Evolutionary conservation across 2,888 invertebrate genomes (phyloP).

Genomic region (Drosophila tripunctata): DNA sequence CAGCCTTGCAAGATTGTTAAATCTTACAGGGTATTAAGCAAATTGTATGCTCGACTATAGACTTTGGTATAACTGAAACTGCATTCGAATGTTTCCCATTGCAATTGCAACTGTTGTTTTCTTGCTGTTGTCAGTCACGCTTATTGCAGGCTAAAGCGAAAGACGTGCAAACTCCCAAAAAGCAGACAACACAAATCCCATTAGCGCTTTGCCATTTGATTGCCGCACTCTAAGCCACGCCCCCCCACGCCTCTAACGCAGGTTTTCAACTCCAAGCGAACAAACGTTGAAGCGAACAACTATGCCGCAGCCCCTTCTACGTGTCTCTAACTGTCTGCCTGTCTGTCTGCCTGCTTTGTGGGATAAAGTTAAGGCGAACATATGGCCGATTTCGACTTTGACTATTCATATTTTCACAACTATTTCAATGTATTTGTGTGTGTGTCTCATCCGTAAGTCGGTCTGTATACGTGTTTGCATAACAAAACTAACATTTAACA

Average conservation of each 20-base stretch:
- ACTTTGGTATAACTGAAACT: too few relatives aligned
- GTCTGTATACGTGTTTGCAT: conserved; percentile 67
- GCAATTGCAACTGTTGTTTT: conserved; percentile 32
- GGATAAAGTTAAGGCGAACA: conserved; percentile 72
- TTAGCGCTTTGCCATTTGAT: conserved; percentile 64
- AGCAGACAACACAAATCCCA: conserved; percentile 71
- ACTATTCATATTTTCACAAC: conserved; percentile 71
- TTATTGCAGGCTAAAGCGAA: conserved; percentile 64
- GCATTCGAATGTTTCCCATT: conserved; percentile 54
- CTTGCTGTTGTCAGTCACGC: conserved; percentile 50
- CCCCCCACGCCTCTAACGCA: too few relatives aligned
- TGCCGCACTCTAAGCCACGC: conserved; percentile 17
- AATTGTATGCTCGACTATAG: too few relatives aligned
- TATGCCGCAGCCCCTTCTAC: conserved; percentile 16
- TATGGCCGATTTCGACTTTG: conserved; percentile 75
- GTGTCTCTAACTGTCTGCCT: background rate
- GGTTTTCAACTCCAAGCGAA: background rate
- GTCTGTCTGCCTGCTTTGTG: conserved; percentile 53
- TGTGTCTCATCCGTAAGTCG: conserved; percentile 24
- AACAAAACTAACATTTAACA: conserved; percentile 79
- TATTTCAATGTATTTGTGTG: conserved; percentile 3
- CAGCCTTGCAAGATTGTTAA: too few relatives aligned
- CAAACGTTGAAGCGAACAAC: conserved; percentile 14
- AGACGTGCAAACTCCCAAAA: conserved; percentile 59
- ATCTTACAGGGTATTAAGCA: too few relatives aligned